phyloP scores from a whole-genome alignment of 2,113 vertebrate genomes.

The Cebidichthys violaceus region DNA sequence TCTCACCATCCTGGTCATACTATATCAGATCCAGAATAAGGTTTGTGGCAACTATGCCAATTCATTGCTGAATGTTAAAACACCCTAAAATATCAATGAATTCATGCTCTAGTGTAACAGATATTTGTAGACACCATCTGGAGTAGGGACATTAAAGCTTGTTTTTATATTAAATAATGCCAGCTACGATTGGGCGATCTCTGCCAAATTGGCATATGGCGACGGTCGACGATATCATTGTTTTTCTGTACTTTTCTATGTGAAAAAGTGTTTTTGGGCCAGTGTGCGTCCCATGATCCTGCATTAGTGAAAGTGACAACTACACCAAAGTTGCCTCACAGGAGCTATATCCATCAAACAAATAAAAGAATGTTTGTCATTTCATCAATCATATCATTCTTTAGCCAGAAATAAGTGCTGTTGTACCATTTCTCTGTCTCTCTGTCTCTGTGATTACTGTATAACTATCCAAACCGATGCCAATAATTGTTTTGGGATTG shows the following conservation, averaged over 20 bases:
- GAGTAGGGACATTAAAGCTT: constrained; percentile 26
- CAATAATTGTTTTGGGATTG: neutral
- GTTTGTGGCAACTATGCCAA: constrained; percentile 1
- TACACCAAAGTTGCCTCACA: neutral
- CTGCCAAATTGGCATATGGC: neutral
- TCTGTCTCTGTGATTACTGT: neutral
- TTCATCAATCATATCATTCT: neutral
- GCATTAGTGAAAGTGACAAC: neutral
- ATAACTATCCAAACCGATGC: neutral
- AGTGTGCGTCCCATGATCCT: neutral
- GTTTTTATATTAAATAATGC: constrained; percentile 38
- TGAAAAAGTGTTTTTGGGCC: neutral
- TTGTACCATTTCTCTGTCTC: neutral
- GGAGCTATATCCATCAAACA: neutral
- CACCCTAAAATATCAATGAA: neutral
- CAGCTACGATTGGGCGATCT: neutral
- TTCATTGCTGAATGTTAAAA: constrained; percentile 12
- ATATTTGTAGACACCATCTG: constrained; percentile 40
- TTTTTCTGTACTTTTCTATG: neutral
- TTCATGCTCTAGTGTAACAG: constrained; percentile 16
- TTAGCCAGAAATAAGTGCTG: neutral
- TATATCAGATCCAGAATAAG: neutral
- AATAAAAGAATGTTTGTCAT: neutral
- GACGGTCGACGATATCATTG: neutral
- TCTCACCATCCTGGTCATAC: constrained; percentile 1